phyloP scores from a whole-genome alignment of 2,888 invertebrate species.

The Macrosiphum euphorbiae region DNA sequence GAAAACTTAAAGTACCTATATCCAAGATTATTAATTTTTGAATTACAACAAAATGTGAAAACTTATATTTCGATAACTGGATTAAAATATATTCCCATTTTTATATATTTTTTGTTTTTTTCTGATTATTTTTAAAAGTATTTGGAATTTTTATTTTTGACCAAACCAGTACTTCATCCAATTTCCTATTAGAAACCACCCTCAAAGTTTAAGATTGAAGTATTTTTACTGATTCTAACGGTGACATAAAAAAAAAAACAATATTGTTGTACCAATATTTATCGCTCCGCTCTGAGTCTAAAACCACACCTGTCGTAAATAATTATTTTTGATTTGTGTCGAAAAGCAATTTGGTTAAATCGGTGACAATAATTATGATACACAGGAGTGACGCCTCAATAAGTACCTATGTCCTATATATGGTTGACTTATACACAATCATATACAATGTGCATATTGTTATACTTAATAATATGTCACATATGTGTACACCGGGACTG shows the following conservation, averaged over 20 bases:
- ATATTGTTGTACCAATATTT: no score
- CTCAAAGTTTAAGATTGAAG: background rate
- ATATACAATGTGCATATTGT: background rate
- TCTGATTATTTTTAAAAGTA: background rate
- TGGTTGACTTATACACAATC: background rate
- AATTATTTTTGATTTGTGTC: background rate
- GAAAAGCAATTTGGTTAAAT: conserved; percentile 23
- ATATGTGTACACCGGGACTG: background rate
- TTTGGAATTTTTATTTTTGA: background rate
- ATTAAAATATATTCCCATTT: no score
- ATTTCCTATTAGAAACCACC: background rate
- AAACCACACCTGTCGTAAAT: background rate
- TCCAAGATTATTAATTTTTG: background rate
- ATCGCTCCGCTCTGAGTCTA: background rate
- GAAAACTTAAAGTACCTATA: background rate
- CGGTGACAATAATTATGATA: conserved; percentile 21
- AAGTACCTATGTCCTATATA: background rate
- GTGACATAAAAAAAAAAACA: background rate
- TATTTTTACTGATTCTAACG: background rate
- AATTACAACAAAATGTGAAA: background rate
- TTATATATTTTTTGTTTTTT: no score
- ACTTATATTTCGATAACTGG: background rate
- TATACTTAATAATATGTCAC: background rate
- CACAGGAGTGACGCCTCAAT: background rate
- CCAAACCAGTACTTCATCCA: background rate